phyloP scores from a whole-genome alignment of 2,888 invertebrate genomes.

The Caenorhabditis angaria region DNA sequence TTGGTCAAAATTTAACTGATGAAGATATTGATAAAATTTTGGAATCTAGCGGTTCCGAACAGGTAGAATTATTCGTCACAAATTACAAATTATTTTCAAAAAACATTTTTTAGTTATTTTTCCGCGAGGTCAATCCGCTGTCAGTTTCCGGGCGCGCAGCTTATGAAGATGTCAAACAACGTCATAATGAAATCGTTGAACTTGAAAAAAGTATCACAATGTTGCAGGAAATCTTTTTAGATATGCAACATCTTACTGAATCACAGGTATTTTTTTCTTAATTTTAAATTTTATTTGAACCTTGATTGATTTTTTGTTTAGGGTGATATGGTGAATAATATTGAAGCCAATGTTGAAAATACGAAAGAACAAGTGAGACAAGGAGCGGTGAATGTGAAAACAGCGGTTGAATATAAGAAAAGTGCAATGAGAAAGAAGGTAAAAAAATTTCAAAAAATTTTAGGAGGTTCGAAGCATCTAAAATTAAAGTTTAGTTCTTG shows the following conservation, averaged over 20 bases:
- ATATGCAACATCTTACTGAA: conserved; percentile 96
- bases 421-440: conserved; percentile 62
- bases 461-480: too few relatives aligned
- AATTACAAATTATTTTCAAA: neutral
- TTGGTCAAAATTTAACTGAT: conserved; percentile 60
- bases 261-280: conserved; percentile 50
- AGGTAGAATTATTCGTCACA: conserved; percentile 15
- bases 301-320: conserved; percentile 10
- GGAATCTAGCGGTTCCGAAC: conserved; percentile 46
- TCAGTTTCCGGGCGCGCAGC: conserved; percentile 62
- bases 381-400: conserved; percentile 50
- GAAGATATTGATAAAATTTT: conserved; percentile 65
- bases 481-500: too few relatives aligned
- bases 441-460: too few relatives aligned
- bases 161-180: conserved; percentile 72
- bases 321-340: conserved; percentile 64
- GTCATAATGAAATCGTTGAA: conserved; percentile 99
- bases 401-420: conserved; percentile 67
- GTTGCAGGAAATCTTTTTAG: conserved; percentile 99
- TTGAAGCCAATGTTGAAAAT: conserved; percentile 61
- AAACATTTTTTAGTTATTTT: conserved; percentile 60
- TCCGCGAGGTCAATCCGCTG: conserved; percentile 67
- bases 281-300: neutral
- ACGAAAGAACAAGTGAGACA: conserved; percentile 54
- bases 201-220: conserved; percentile 98